Evolutionary conservation across 2,797 vertebrate species (phyloP).

Genomic region (Lagorchestes hirsutus): DNA sequence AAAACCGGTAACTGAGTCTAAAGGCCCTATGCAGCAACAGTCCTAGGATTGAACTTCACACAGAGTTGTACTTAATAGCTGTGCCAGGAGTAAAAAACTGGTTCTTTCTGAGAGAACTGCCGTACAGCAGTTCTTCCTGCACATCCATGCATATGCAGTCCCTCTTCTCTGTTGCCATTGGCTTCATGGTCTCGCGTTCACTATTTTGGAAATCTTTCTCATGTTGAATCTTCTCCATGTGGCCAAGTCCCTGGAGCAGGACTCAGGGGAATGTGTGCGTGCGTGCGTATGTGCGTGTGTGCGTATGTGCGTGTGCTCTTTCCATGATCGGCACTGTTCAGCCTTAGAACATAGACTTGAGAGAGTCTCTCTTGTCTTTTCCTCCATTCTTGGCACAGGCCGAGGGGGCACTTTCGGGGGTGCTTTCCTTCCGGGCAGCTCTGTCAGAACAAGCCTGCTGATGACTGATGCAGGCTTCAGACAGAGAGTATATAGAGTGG

Average conservation of each 20-base stretch:
- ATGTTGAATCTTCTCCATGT: neutral
- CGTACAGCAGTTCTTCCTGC: neutral
- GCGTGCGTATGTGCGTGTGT: too few species aligned
- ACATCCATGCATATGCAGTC: neutral
- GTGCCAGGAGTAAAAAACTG: neutral
- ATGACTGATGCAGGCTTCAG: constrained; percentile 82
- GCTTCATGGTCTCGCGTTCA: constrained; percentile 27
- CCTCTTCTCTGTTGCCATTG: too few species aligned
- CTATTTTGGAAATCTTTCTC: neutral
- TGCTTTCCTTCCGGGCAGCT: constrained; percentile 60
- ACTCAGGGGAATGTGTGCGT: neutral
- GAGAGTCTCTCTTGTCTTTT: constrained; percentile 13
- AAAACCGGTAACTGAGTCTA: neutral
- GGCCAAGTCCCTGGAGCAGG: neutral
- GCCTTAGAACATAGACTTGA: neutral
- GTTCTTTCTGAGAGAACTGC: neutral
- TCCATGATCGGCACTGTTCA: neutral
- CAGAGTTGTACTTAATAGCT: neutral
- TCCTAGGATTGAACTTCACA: neutral
- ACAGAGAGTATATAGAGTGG: constrained; percentile 83
- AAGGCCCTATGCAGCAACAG: neutral
- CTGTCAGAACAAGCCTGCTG: constrained; percentile 73
- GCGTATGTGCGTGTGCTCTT: too few species aligned
- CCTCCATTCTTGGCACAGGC: constrained; percentile 32
- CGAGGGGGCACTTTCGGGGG: constrained; percentile 55